phyloP scores from a whole-genome alignment of 2,113 vertebrate species.

The Promerops cafer region DNA sequence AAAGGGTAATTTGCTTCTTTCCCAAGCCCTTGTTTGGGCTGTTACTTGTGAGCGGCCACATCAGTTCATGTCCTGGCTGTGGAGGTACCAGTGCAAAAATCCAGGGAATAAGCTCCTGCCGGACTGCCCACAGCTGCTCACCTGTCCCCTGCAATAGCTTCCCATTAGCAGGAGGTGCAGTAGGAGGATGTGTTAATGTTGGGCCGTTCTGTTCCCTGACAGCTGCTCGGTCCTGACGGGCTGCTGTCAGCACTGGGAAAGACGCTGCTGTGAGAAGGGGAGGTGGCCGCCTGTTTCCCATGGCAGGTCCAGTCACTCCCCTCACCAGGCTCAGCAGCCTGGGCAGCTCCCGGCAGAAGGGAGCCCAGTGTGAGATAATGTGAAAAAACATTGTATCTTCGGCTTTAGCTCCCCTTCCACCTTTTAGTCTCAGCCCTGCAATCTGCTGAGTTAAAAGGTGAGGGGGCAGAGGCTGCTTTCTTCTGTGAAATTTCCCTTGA shows the following conservation, averaged over 20 bases:
- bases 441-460: not conserved
- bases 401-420: not conserved
- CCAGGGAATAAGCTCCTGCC: not conserved
- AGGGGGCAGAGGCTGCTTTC: not conserved
- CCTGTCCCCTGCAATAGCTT: not conserved
- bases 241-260: not conserved
- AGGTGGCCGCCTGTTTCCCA: not conserved
- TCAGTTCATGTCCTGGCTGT: not conserved
- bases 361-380: not conserved
- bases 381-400: not conserved
- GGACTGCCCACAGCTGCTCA: rapidly evolving
- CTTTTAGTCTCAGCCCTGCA: not conserved
- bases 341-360: not conserved
- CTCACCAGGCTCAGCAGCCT: not conserved
- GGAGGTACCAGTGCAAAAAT: not conserved
- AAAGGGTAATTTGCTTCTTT: not conserved
- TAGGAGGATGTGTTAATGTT: not conserved
- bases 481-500: not conserved
- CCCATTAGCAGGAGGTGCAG: not conserved
- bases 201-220: not conserved
- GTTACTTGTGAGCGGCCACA: rapidly evolving
- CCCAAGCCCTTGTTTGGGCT: not conserved
- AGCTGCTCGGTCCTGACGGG: rapidly evolving
- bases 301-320: rapidly evolving
- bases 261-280: not conserved